Conservation (phyloP, 2,888 invertebrate species). For the Portevinia maculata region DNA sequence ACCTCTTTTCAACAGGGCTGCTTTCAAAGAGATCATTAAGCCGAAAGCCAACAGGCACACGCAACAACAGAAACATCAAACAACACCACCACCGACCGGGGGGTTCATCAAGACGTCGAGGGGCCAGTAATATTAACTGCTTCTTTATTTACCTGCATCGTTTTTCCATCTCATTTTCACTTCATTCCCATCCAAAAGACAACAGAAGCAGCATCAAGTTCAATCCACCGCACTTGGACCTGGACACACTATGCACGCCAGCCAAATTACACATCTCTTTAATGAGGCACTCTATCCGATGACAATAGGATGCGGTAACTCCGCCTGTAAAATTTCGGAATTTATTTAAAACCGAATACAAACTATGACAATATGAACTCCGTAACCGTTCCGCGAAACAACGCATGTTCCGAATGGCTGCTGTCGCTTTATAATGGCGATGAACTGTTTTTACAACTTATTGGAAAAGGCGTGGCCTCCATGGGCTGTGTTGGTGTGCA, state of each 20-base stretch:
- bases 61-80: conserved; percentile 45
- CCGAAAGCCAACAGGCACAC: conserved; percentile 43
- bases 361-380: conserved; percentile 41
- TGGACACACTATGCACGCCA: no score
- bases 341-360: conserved; percentile 61
- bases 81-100: conserved; percentile 40
- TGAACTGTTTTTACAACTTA: conserved; percentile 23
- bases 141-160: conserved; percentile 74
- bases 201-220: conserved; percentile 46
- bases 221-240: conserved; percentile 32
- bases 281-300: conserved; percentile 59
- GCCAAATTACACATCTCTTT: conserved; percentile 50
- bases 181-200: conserved; percentile 67
- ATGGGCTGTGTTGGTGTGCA: background rate
- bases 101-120: conserved; percentile 45
- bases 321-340: conserved; percentile 64
- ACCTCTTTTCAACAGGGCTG: conserved; percentile 62
- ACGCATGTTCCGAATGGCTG: conserved; percentile 73
- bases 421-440: conserved; percentile 63
- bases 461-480: conserved; percentile 45
- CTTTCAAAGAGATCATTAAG: conserved; percentile 66
- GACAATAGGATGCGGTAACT: conserved; percentile 61
- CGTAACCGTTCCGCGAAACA: conserved; percentile 47
- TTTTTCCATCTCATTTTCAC: conserved; percentile 73
- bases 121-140: conserved; percentile 71